Evolutionary conservation across 2,888 invertebrate genomes (phyloP), one percentile per base, ranked within the genome.

Genomic region (Pheosia tremula): DNA sequence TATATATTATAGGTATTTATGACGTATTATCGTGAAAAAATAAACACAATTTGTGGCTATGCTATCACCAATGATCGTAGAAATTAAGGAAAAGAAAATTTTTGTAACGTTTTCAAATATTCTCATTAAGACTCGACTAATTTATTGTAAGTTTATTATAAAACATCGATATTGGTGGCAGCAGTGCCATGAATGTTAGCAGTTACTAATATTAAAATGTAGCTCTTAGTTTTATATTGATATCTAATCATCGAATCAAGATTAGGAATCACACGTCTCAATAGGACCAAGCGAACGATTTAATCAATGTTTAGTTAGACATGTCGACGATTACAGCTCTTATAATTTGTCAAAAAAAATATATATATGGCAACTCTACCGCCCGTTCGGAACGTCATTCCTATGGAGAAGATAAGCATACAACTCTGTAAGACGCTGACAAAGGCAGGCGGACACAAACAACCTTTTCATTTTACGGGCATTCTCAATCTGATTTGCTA

Each of bases 181-280:
- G 82, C 82, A 83, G 65, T 78, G 78, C 79, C 79, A 72, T 72
- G 67, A 70, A 64, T 68, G 78, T 78, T 77, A 73, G 69, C 67
- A 63, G 67, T 64, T 68, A 67, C 63, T 24, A 24, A 24, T 24
- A 58, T 71, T 77, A 72, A 75, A 77, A 78, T 67, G 79, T 83
- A 84, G 85, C 73, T 75, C 81, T 85, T 87, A 87, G 87, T 87
- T 89, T 86, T 85, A 77, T 85, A 83, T 78, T 69, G 62, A 81
- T 82, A 84, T 82, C 81, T 78, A 79, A 78, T 77, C 69, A 71
- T 71, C 79, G n/a, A 39, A 36, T 38, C 54, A n/a, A 37, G 38
- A 54, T 54, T 38, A 38, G 54, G 11, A 41, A 41, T 41, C 45
- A 45, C 10, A 11, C 5, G 47, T 47, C 11, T 11, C n/a, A n/a